Percentiles rank a stretch among this genome's conserved stretches.
Evolutionary conservation across 2,888 invertebrate genomes (phyloP).

Genomic region (Athalia cordata): DNA sequence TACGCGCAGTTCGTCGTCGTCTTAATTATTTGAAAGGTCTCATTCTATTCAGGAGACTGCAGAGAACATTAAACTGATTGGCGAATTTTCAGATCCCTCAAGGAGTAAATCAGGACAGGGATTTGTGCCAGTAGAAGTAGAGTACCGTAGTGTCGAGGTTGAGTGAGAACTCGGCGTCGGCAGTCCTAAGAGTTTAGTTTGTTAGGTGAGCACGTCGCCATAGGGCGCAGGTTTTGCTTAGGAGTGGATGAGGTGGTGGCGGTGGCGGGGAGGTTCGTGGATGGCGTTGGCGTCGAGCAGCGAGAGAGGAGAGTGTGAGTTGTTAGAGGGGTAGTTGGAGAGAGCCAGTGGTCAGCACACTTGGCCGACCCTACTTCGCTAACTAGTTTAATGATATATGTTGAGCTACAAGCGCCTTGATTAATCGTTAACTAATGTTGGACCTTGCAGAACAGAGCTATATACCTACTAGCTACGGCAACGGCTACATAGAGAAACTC

Average conservation of each 20-base stretch:
- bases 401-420: conserved; percentile 74
- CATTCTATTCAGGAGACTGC: not conserved
- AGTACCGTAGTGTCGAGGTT: conserved; percentile 53
- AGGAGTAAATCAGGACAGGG: conserved; percentile 44
- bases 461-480: conserved; percentile 17
- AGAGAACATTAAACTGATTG: conserved; percentile 24
- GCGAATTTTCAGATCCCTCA: not conserved
- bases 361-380: conserved; percentile 74
- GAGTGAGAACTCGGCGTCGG: conserved; percentile 59
- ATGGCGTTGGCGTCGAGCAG: too few species aligned
- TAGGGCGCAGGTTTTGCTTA: conserved; percentile 46
- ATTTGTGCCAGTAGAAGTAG: not conserved
- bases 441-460: conserved; percentile 70
- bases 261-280: not conserved
- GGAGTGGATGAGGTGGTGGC: conserved; percentile 51
- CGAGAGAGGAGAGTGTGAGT: conserved; percentile 12
- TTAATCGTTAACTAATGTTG: conserved; percentile 74
- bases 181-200: conserved; percentile 71
- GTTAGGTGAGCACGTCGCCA: conserved; percentile 69
- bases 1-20: too few species aligned
- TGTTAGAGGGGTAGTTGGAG: conserved; percentile 53
- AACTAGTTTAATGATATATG: conserved; percentile 74
- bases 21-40: too few species aligned
- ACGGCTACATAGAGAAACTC: conserved; percentile 41
- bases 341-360: conserved; percentile 73